Percentiles rank a stretch among this genome's conserved stretches.
Evolutionary conservation across 2,888 invertebrate genomes (phyloP).

Genomic region (Drepana falcataria): DNA sequence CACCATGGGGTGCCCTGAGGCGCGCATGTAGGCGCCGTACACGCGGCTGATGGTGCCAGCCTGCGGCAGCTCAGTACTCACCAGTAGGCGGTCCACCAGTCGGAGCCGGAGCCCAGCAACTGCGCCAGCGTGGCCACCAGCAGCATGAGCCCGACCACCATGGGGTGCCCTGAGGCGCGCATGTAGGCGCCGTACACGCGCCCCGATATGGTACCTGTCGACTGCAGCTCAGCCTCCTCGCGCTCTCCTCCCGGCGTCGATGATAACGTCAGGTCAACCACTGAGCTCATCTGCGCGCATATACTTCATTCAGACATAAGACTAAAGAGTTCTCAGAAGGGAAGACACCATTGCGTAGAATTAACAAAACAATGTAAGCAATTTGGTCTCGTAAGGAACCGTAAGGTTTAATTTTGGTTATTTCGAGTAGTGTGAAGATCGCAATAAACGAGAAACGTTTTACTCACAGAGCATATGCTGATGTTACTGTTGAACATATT

Average conservation of each 20-base stretch:
- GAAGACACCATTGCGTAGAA: too few species aligned
- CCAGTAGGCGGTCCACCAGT: constrained; percentile 90
- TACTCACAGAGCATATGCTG: constrained; percentile 67
- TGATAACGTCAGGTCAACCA: constrained; percentile 73
- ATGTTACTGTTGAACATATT: constrained; percentile 16
- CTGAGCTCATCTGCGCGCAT: constrained; percentile 69
- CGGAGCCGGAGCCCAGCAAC: constrained; percentile 83
- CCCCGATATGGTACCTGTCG: constrained; percentile 81
- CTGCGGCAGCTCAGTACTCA: constrained; percentile 35
- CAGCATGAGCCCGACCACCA: constrained; percentile 78
- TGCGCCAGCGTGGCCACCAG: constrained; percentile 83
- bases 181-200: constrained; percentile 83
- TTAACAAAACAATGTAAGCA: too few species aligned
- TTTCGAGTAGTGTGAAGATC: too few species aligned
- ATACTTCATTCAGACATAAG: background rate
- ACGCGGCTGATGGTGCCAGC: background rate
- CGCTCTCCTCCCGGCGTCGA: constrained; percentile 71
- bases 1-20: too few species aligned
- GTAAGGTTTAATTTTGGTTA: constrained; percentile 8
- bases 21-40: background rate
- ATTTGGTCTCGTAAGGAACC: constrained; percentile 85
- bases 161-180: constrained; percentile 83
- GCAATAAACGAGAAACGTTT: too few species aligned
- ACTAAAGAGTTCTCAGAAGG: background rate
- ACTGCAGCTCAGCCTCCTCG: constrained; percentile 77